Base-by-base conservation (phyloP, 2,113 vertebrate genomes). In the Pan paniscus region DNA sequence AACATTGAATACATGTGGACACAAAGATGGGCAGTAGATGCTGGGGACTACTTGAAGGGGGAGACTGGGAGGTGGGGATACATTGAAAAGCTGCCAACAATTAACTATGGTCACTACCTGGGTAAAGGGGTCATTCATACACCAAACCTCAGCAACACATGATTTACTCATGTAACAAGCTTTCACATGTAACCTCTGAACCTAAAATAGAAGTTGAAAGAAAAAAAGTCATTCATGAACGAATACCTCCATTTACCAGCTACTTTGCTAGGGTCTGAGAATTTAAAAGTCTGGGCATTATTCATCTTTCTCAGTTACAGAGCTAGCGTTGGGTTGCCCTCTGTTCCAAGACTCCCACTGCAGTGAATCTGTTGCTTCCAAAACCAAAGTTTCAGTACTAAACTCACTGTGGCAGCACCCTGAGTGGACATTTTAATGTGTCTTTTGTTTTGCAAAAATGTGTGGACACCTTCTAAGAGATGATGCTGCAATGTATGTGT, bases 241-340 rank as follows among this genome's bases (percentile, higher is more conserved):
- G 6, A 90, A 59, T 11, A 38, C 2, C 7, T 48, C 20, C 6
- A 30, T 89, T 68, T 52, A 50, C 38, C 38, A 90, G 17, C 48
- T 9, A 38, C 18, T 70, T 79, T 22, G n/a, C 38, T 40, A 10
- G n/a, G 1, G 1, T 61, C 22, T 85, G 78, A 89, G 32, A 32
- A 80, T 14, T 8, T 4, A 30, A 55, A 67, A 76, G 0, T 11
- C 13, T 23, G 2, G 25, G 20, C 11, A 23, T 11, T 73, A 4
- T 75, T 68, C 50, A 38, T 57, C 89, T 92, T 79, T 87, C 64
- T 52, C 59, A 57, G 6, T 50, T 22, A 38, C 11, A 5, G 6
- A 92, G 27, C 40, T 38, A 23, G 3, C 1, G 0, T n/a, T 14
- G 22, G 8, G 4, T 72, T 18, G 1, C 14, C 20, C 43, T 30